Percentiles rank a stretch among this genome's conserved stretches.
phyloP scores from a whole-genome alignment of 2,797 vertebrate genomes.

The Anguilla marmorata region DNA sequence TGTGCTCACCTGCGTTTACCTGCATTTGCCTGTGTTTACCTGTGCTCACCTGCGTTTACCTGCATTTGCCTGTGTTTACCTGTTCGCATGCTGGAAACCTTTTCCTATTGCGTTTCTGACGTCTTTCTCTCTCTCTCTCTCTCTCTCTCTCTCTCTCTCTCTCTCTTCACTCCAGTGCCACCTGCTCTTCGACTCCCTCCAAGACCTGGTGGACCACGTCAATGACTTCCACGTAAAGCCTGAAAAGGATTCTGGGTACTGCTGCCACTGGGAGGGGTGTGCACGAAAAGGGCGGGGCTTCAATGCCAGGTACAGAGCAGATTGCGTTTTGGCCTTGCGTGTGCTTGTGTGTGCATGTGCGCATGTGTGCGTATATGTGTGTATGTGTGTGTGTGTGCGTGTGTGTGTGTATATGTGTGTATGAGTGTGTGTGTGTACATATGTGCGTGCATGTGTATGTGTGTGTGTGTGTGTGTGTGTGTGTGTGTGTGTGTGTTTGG shows the following conservation, averaged over 20 bases:
- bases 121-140: not conserved
- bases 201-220: constrained; percentile 96
- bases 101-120: not conserved
- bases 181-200: constrained; percentile 91
- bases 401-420: not conserved
- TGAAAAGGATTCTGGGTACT: constrained; percentile 93
- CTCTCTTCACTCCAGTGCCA: constrained; percentile 77
- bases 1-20: not conserved
- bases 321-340: not conserved
- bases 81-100: not conserved
- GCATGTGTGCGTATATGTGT: not conserved
- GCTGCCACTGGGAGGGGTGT: constrained; percentile 97
- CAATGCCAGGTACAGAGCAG: constrained; percentile 82
- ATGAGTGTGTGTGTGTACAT: not conserved
- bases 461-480: not conserved
- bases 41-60: not conserved
- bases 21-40: not conserved
- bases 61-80: not conserved
- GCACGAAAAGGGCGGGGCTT: constrained; percentile 93
- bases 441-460: not conserved
- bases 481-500: not conserved
- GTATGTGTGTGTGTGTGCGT: constrained; percentile 1
- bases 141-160: constrained; percentile 28
- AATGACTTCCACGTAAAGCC: constrained; percentile 96
- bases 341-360: not conserved